Conservation (phyloP, 2,797 vertebrate species). For the Agapornis canus region DNA sequence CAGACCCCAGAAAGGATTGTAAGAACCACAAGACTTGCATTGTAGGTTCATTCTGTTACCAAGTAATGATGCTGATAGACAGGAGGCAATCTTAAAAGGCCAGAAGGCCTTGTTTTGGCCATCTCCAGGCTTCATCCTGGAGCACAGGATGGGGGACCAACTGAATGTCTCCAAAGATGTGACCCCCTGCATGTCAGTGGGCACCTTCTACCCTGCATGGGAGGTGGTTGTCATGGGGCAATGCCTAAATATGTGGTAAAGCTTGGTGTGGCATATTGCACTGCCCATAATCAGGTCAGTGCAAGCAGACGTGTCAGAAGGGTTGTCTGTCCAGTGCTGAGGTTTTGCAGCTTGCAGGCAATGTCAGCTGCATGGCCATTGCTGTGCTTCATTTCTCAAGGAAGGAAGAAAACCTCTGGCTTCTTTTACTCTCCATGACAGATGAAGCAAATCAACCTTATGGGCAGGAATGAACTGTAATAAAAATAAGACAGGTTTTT, state of each 20-base stretch:
- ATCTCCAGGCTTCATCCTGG: not conserved
- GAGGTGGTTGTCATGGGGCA: not conserved
- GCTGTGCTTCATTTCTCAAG: not conserved
- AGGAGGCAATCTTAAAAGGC: not conserved
- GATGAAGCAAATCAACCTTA: not conserved
- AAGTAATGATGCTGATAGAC: fast-evolving
- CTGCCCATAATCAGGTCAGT: no score
- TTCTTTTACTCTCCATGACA: not conserved
- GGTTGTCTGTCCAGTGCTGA: not conserved
- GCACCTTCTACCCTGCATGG: not conserved
- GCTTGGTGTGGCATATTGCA: not conserved
- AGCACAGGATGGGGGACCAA: not conserved
- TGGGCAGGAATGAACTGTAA: not conserved
- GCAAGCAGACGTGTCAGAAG: not conserved
- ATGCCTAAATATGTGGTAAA: not conserved
- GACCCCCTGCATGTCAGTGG: not conserved
- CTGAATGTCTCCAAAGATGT: not conserved
- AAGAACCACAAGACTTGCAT: not conserved
- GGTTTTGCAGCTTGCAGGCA: not conserved
- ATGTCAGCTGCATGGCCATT: not conserved
- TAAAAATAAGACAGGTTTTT: not conserved
- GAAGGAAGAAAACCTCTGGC: not conserved
- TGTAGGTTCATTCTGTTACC: not conserved
- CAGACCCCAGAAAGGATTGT: not conserved
- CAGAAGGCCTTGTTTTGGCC: not conserved